Conservation (phyloP, 2,888 invertebrate species). For the Sussaba pulchella region DNA sequence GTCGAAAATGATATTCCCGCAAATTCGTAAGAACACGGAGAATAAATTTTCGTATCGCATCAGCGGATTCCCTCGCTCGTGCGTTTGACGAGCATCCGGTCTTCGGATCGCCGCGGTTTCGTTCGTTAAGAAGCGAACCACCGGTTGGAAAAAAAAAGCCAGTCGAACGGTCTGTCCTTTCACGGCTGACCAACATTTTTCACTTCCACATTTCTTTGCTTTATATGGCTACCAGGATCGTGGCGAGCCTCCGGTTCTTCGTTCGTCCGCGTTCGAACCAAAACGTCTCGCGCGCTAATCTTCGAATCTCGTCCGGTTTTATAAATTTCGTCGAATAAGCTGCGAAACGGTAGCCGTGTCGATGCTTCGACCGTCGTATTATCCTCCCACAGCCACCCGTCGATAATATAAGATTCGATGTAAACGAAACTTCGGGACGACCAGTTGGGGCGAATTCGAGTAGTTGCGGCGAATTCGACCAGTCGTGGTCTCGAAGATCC, state of each 20-base stretch:
- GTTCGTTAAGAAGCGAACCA: conserved; percentile 43
- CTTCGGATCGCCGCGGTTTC: not conserved
- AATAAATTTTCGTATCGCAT: too few relatives aligned
- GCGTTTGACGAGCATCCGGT: conserved; percentile 4
- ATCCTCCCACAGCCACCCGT: too few relatives aligned
- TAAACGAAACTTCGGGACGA: conserved; percentile 73
- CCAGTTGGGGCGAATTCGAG: too few relatives aligned
- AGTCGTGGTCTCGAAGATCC: conserved; percentile 62
- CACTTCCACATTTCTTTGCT: conserved; percentile 37
- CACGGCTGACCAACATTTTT: conserved; percentile 34
- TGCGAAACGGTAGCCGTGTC: conserved; percentile 58
- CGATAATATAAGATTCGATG: too few relatives aligned
- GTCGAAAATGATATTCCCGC: too few relatives aligned
- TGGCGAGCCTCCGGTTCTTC: too few relatives aligned
- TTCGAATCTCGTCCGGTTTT: conserved; percentile 38
- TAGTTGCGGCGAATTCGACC: too few relatives aligned
- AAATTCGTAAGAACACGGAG: too few relatives aligned
- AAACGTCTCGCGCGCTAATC: conserved; percentile 55
- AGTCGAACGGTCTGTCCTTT: conserved; percentile 25
- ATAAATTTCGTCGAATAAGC: conserved; percentile 39
- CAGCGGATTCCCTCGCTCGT: conserved; percentile 9
- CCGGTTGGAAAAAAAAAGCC: conserved; percentile 44
- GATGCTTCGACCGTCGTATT: not conserved
- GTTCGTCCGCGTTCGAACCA: conserved; percentile 26
- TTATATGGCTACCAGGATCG: conserved; percentile 30